These are phyloP conservation scores for Micronisus gabar DNA, from an alignment of 2,113 vertebrate genomes.

Conservation along the genomic window DNA sequence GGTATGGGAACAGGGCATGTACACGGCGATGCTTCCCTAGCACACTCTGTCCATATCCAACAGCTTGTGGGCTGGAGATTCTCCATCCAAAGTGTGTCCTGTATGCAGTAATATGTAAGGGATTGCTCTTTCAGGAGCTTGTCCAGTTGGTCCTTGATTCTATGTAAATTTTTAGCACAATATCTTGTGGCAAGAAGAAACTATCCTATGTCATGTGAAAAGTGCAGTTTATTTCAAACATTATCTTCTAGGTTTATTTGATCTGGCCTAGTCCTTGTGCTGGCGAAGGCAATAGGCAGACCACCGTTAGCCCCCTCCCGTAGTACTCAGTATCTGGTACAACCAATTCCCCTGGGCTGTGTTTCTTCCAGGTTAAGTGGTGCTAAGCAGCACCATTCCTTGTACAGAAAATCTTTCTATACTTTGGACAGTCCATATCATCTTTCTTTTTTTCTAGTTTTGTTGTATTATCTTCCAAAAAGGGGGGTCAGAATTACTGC, in stretches of 20 bases:
- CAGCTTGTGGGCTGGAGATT: not conserved
- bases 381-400: not conserved
- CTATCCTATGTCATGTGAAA: not conserved
- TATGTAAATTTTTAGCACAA: not conserved
- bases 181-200: not conserved
- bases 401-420: not conserved
- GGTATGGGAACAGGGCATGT: not conserved
- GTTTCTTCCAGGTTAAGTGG: not conserved
- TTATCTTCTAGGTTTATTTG: no score
- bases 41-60: not conserved
- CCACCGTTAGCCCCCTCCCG: rapidly evolving
- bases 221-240: not conserved
- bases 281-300: not conserved
- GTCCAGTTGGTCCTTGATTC: not conserved
- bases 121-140: not conserved
- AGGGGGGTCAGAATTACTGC: not conserved
- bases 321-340: not conserved
- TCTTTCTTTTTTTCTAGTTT: not conserved
- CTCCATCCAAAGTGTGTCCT: not conserved
- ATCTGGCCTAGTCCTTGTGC: not conserved
- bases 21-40: rapidly evolving
- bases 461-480: not conserved
- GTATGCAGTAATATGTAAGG: not conserved
- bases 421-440: not conserved
- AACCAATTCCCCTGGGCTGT: not conserved